A percentile compares a stretch with the other conserved stretches of the same genome.
These are phyloP conservation scores for Ephialtes manifestator DNA, from an alignment of 2,888 invertebrate species.

Conservation along the genomic window DNA sequence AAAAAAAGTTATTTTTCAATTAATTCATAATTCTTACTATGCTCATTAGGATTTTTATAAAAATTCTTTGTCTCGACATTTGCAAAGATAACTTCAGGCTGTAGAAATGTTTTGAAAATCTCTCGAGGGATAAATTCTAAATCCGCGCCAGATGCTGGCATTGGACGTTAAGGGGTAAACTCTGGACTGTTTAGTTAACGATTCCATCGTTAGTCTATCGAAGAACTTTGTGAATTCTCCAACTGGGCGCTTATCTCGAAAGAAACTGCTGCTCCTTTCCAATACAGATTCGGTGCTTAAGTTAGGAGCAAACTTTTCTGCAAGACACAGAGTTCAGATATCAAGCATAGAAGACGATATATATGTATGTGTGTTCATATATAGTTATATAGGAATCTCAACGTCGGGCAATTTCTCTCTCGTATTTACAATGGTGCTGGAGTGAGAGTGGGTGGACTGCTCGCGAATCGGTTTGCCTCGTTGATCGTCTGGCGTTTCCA, in stretches of 20 bases:
- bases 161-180: not conserved
- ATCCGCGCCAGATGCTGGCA: not conserved
- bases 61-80: too few species aligned
- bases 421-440: slow-evolving; percentile 4
- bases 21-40: too few species aligned
- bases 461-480: slow-evolving; percentile 22
- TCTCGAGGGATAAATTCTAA: not conserved
- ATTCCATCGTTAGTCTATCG: slow-evolving; percentile 1
- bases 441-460: not conserved
- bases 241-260: slow-evolving; percentile 16
- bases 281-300: slow-evolving; percentile 16
- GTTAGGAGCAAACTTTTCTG: slow-evolving; percentile 5
- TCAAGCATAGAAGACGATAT: not conserved
- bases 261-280: not conserved
- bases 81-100: too few species aligned
- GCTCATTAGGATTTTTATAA: too few species aligned
- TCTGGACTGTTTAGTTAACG: not conserved
- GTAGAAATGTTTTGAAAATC: not conserved
- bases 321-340: not conserved
- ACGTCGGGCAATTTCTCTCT: not conserved
- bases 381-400: not conserved
- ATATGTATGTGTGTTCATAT: not conserved
- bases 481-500: slow-evolving; percentile 37
- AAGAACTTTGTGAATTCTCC: not conserved
- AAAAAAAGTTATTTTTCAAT: too few species aligned